Base-by-base conservation (phyloP, 2,888 invertebrate species). In the Andrena camellia region DNA sequence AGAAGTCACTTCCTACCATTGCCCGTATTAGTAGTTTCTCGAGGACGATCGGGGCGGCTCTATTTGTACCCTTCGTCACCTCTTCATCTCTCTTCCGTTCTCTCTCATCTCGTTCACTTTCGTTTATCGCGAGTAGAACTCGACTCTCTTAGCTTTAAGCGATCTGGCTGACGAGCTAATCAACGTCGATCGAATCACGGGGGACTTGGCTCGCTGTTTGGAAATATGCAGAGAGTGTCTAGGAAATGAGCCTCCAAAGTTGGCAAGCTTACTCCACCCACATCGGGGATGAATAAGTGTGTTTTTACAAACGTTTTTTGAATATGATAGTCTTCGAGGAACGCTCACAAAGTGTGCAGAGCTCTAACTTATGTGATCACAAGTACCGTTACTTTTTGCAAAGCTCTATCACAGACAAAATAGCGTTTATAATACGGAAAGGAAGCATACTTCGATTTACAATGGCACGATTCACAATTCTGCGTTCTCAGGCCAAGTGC, bases 1-100 rank as follows among this genome's bases (percentile, higher is more conserved):
- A 86, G 80, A 78, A 80, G 77, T 80, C 69, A 82, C 76, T 78
- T 73, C 70, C 68, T 80, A 72, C 54, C 64, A 50, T 83, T 78
- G 60, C 60, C 54, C 67, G 6, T 77, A 73, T 63, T 63, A 23
- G 67, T 23, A 60, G 54, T 48, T 8, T 35, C 26, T 63, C 62
- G 26, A 68, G 68, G 63, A 72, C 57, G 57, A 52, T 29, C 26
- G 13, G 71, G n/a, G n/a, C n/a, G n/a, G 64, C 57, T 35, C 26
- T 10, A 17, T 8, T 29, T 57, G 17, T 33, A 23, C 42, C n/a
- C 64, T 31, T 80, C 23, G 71, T 78, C 8, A 13, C 48, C 60
- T 60, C 63, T 48, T 23, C 7, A 42, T 23, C 13, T 68, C 52
- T 8, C 26, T 50, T 20, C 10, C 42, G 42, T 42, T 17, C 23